Conservation (phyloP, 2,113 vertebrate genomes). For the Brachyhypopomus gauderio region DNA sequence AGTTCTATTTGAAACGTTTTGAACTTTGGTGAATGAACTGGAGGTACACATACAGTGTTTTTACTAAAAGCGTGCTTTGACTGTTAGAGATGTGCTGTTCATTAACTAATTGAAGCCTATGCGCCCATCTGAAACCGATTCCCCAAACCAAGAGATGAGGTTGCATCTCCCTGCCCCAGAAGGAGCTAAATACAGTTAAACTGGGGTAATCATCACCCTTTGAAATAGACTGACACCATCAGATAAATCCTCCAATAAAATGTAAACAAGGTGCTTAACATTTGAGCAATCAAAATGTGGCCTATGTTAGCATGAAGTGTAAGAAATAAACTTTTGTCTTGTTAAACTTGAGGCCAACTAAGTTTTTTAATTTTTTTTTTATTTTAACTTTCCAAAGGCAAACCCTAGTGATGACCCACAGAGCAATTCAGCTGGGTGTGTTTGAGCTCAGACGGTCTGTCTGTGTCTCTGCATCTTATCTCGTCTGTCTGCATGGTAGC, state of each 20-base stretch:
- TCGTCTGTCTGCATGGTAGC: slow-evolving; percentile 35
- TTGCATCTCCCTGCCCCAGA: slow-evolving; percentile 23
- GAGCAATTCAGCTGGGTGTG: slow-evolving; percentile 12
- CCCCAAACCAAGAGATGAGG: slow-evolving; percentile 32
- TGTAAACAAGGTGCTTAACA: background rate
- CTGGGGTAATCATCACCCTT: slow-evolving; percentile 22
- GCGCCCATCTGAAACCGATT: slow-evolving; percentile 50
- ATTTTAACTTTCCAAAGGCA: background rate
- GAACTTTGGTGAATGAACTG: background rate
- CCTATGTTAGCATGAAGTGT: background rate
- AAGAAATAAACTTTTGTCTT: background rate
- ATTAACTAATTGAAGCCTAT: slow-evolving; percentile 12
- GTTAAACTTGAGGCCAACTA: background rate
- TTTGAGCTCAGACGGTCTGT: too few species aligned
- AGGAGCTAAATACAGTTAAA: slow-evolving; percentile 36
- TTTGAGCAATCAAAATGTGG: background rate
- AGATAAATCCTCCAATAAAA: background rate
- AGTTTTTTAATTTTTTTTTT: too few species aligned
- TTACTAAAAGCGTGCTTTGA: background rate
- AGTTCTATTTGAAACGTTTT: background rate
- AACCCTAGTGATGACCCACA: background rate
- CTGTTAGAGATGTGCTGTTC: slow-evolving; percentile 12
- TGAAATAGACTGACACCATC: background rate
- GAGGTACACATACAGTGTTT: background rate
- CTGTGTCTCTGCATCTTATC: slow-evolving; percentile 24